Base-by-base conservation (phyloP, 2,888 invertebrate species). In the Polyommatus icarus region DNA sequence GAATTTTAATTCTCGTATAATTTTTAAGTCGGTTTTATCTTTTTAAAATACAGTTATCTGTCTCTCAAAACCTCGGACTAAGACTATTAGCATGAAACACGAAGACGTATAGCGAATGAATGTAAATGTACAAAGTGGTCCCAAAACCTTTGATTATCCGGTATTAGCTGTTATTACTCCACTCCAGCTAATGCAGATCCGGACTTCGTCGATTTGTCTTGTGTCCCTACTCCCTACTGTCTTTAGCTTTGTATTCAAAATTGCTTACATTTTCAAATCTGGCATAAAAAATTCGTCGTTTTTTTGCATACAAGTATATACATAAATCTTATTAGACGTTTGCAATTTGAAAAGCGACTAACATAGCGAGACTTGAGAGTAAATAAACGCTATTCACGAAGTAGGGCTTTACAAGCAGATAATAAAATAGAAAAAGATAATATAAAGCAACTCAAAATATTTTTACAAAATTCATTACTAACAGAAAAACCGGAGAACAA, bases 101-200 rank as follows among this genome's bases (percentile, higher is more conserved):
- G 50, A 50, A 12, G 67, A 29, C 29, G 29, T 29, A 29, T 67
- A 67, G 5, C 29, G 18, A 12, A 67, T 32, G 24, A 67, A 67
- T 67, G 18, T 67, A 32, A 67, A 67, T 67, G 32, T 32, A 18
- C 67, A 32, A 67, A 67, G 67, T 18, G 29, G 67, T 67, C 67
- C 29, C 29, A 67, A 67, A 67, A 67, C 67, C 67, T 67, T 67
- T 67, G 29, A 67, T 67, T 67, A 32, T 67, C 12, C 67, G 67
- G 32, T 67, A 67, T 67, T 32, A 67, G 32, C 67, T 67, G 67
- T 67, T 67, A 32, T 67, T 67, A 67, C 67, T 15, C 29, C 15
- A 5, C 67, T 67, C 15, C 6, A 32, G 67, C 67, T 67, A 67
- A 67, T 67, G 29, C 29, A 67, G 29, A 67, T 67, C 67, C 67